Percentiles rank a stretch among this genome's conserved stretches.
Conservation (phyloP, 2,888 invertebrate genomes). For the Minunthozetes semirufus region DNA sequence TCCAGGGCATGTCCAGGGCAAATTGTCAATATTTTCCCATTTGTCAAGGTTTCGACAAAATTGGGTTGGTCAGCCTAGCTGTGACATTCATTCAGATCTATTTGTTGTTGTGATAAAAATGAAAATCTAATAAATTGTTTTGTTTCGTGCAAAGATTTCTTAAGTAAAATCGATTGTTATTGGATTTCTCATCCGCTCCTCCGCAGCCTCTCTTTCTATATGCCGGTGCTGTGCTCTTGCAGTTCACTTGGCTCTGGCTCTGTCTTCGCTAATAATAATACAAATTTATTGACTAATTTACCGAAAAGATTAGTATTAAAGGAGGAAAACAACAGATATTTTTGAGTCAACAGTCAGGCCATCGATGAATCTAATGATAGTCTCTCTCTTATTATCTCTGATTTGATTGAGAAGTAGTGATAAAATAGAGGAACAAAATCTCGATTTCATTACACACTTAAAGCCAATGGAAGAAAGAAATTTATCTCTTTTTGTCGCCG, state of each 20-base stretch:
- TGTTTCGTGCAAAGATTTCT: conserved; percentile 7
- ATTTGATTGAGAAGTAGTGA: no score
- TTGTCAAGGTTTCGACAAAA: no score
- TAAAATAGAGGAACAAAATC: neutral
- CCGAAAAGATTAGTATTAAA: neutral
- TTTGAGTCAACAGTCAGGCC: neutral
- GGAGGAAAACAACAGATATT: neutral
- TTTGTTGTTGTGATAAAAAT: neutral
- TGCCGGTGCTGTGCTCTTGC: neutral
- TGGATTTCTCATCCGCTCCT: neutral
- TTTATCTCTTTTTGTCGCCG: no score
- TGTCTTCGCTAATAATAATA: neutral
- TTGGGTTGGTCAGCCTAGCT: no score
- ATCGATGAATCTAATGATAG: neutral
- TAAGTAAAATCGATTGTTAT: neutral
- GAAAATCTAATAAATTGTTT: conserved; percentile 12
- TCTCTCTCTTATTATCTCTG: no score
- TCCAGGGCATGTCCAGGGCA: no score
- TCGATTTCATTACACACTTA: neutral
- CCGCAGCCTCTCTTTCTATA: neutral
- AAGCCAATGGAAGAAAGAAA: no score
- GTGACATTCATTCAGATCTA: no score
- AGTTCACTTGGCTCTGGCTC: no score
- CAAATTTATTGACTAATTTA: conserved; percentile 7
- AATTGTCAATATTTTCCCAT: no score